Conservation (phyloP, 2,888 invertebrate genomes). For the Phalangium opilio region DNA sequence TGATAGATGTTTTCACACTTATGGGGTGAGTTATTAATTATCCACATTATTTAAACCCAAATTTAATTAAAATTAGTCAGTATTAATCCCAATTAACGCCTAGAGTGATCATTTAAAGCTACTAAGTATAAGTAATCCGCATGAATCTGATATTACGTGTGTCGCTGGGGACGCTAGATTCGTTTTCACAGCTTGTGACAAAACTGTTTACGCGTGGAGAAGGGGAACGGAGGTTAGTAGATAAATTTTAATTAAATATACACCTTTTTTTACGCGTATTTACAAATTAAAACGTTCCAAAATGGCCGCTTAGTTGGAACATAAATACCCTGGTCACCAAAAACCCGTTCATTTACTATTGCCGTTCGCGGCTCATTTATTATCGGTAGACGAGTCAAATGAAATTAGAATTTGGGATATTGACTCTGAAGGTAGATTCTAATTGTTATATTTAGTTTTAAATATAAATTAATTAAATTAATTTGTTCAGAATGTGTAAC, state of each 20-base stretch:
- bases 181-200: slow-evolving; percentile 61
- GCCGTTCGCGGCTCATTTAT: slow-evolving; percentile 70
- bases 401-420: slow-evolving; percentile 63
- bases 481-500: slow-evolving; percentile 27
- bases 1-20: slow-evolving; percentile 82
- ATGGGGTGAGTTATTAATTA: slow-evolving; percentile 43
- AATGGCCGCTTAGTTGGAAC: slow-evolving; percentile 54
- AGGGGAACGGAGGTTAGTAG: slow-evolving; percentile 41
- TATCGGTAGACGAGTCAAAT: slow-evolving; percentile 67
- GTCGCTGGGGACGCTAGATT: slow-evolving; percentile 57
- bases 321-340: slow-evolving; percentile 57
- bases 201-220: slow-evolving; percentile 69
- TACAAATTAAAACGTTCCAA: too few species aligned
- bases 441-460: background rate
- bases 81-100: background rate
- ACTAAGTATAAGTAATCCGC: slow-evolving; percentile 27
- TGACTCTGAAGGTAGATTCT: slow-evolving; percentile 47
- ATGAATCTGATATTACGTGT: slow-evolving; percentile 61
- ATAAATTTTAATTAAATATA: too few species aligned
- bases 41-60: too few species aligned
- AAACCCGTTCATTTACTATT: slow-evolving; percentile 55
- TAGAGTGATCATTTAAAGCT: background rate
- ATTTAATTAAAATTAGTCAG: background rate
- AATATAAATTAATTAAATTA: background rate
- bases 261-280: too few species aligned